phyloP scores from a whole-genome alignment of 2,797 vertebrate genomes.

The Euphonia xanthogaster region DNA sequence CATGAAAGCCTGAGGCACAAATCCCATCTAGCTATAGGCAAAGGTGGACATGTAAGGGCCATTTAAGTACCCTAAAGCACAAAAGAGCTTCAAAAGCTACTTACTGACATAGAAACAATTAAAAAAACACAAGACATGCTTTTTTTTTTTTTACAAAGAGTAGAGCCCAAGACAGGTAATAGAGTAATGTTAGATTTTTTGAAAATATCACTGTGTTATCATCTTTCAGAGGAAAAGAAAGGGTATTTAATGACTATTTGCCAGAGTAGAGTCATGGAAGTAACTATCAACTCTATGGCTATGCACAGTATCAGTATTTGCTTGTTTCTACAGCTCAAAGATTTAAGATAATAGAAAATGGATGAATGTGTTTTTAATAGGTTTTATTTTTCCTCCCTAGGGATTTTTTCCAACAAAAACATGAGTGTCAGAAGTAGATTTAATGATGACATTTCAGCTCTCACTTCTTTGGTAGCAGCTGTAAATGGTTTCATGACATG shows the following conservation, averaged over 20 bases:
- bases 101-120: not conserved
- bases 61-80: not conserved
- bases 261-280: not conserved
- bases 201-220: not conserved
- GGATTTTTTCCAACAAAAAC: not conserved
- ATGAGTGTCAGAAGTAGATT: not conserved
- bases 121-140: not conserved
- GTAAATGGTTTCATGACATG: constrained; percentile 11
- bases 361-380: not conserved
- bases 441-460: constrained; percentile 16
- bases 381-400: not conserved
- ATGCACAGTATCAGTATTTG: not conserved
- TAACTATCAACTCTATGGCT: not conserved
- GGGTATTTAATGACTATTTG: not conserved
- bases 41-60: not conserved
- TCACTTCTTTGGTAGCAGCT: constrained; percentile 16
- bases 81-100: not conserved
- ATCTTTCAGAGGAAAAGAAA: not conserved
- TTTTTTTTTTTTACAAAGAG: not conserved
- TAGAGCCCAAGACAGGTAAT: not conserved
- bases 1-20: not conserved
- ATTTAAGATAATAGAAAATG: not conserved
- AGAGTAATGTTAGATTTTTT: not conserved
- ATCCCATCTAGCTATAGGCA: not conserved
- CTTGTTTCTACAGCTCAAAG: not conserved